These are phyloP conservation scores for Epinotia bilunana DNA, from an alignment of 2,888 invertebrate genomes.

Conservation along the genomic window DNA sequence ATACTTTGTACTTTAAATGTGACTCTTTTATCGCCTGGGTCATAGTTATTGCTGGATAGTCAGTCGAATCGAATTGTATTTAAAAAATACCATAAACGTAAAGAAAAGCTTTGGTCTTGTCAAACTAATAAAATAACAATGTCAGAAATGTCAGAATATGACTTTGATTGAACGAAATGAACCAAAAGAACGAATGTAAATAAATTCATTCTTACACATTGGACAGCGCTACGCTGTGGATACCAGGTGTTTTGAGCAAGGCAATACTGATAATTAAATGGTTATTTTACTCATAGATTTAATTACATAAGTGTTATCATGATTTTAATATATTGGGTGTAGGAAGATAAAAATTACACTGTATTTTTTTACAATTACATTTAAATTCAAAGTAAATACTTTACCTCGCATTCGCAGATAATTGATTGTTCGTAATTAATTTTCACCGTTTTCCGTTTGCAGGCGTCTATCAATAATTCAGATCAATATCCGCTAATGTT, in stretches of 20 bases:
- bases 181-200: background rate
- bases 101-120: background rate
- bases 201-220: conserved; percentile 8
- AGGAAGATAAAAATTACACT: background rate
- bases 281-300: background rate
- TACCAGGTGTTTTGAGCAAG: conserved; percentile 3
- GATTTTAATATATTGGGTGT: background rate
- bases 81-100: conserved; percentile 2
- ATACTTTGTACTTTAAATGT: conserved; percentile 37
- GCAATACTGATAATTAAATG: background rate
- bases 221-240: background rate
- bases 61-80: conserved; percentile 20
- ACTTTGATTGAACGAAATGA: background rate
- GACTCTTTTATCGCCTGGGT: conserved; percentile 13
- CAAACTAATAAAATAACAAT: background rate
- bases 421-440: background rate
- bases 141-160: too few relatives aligned
- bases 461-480: conserved; percentile 13
- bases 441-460: background rate
- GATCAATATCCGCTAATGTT: conserved; percentile 18
- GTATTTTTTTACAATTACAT: too few relatives aligned
- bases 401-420: too few relatives aligned
- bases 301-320: background rate
- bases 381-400: too few relatives aligned
- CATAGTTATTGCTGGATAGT: conserved; percentile 19